Evolutionary conservation across 2,113 vertebrate species (phyloP), one percentile per base, ranked within the genome.

Genomic region (Pelobates fuscus): DNA sequence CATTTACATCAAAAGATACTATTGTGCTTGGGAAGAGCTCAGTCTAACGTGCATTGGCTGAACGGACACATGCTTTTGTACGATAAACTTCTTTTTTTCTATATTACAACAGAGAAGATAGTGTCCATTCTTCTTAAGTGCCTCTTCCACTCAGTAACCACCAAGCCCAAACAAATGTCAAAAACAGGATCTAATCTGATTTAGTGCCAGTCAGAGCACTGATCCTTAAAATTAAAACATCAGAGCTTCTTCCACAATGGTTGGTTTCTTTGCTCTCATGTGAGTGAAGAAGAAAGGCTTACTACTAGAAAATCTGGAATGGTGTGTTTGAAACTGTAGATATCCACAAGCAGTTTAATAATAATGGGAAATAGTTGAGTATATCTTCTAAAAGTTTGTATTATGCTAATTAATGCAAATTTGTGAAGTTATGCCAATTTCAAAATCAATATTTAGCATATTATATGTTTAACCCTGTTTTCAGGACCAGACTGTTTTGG

Each of bases 191-290:
- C 27, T 72, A 52, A 72, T 72, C 70, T 62, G 70, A 72, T 72
- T 72, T 72, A 72, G 43, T 63, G 70, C 59, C 44, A 72, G 70
- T 72, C 21, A 72, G 59, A 72, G 59, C 70, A 63, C 70, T 54
- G 70, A 72, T 72, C 70, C 70, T 72, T 63, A 72, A 72, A 72
- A 72, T 72, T 62, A 63, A 72, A 72, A 63, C 60, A 72, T 72
- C 70, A 72, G 63, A 62, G 44, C 59, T 52, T 20, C 63, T 32
- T 30, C 25, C 69, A 46, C 57, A 71, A 71, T 60, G 59, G 26
- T 26, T 32, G 43, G 2, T 71, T 62, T 52, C 27, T 63, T 41
- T 63, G 70, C 14, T 23, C 21, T 55, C 17, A 21, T 18, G 26
- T 20, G 60, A 32, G 7, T 30, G 11, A 71, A 49, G 59, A 62